Percentiles rank a stretch among this genome's conserved stretches.
Evolutionary conservation across 2,113 vertebrate genomes (phyloP).

Genomic region (Abramis brama): DNA sequence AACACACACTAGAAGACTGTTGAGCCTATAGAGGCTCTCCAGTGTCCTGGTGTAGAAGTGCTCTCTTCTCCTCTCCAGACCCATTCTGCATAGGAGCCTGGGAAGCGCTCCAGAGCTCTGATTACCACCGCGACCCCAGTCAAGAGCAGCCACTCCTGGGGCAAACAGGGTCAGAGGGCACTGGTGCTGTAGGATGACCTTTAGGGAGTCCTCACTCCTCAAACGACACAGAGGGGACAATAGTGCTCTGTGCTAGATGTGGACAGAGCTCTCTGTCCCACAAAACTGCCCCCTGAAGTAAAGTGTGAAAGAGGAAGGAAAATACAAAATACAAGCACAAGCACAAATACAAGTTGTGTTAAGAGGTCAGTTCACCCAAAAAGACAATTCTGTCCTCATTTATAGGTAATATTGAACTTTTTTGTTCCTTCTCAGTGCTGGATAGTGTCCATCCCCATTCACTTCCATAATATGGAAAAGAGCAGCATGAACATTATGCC

Average conservation of each 20-base stretch:
- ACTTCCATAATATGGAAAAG: not conserved
- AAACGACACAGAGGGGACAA: constrained; percentile 57
- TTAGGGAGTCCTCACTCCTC: constrained; percentile 48
- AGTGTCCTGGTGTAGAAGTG: constrained; percentile 45
- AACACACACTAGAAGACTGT: constrained; percentile 33
- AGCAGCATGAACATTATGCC: not conserved
- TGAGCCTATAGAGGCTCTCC: constrained; percentile 36
- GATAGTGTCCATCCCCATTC: not conserved
- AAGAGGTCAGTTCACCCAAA: constrained; percentile 31
- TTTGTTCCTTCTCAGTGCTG: not conserved
- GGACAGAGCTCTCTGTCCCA: constrained; percentile 56
- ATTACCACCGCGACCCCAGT: constrained; percentile 74
- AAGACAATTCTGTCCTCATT: not conserved
- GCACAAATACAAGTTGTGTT: constrained; percentile 53
- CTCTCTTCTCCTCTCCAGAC: constrained; percentile 43
- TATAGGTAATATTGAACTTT: not conserved
- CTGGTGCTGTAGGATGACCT: constrained; percentile 72
- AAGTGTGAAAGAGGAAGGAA: constrained; percentile 66
- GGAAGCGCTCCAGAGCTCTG: constrained; percentile 75
- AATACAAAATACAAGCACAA: constrained; percentile 56
- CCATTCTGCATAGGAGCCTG: constrained; percentile 62
- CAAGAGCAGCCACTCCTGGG: constrained; percentile 64
- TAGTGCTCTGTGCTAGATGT: constrained; percentile 61
- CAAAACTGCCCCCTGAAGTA: constrained; percentile 55
- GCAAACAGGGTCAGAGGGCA: constrained; percentile 71